These are phyloP conservation scores for Vireo altiloquus DNA, from an alignment of 2,113 vertebrate genomes.

Conservation along the genomic window DNA sequence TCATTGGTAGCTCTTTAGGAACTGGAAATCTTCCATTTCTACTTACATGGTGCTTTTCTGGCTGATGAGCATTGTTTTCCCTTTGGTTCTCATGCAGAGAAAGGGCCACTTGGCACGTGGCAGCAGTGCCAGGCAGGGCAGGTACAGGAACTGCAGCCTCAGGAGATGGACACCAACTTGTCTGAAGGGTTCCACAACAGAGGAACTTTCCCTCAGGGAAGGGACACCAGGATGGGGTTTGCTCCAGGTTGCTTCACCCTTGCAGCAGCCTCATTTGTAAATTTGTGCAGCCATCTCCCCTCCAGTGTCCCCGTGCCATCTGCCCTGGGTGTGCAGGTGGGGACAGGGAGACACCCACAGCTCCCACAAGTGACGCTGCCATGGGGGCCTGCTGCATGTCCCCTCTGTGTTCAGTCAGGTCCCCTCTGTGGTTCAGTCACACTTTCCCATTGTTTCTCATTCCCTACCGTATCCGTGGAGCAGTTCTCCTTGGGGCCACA, in stretches of 20 bases:
- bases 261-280: neutral
- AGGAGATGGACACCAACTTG: fast-evolving
- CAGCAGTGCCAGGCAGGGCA: neutral
- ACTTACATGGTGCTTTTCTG: conserved; percentile 9
- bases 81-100: neutral
- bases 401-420: neutral
- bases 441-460: neutral
- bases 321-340: neutral
- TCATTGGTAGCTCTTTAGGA: neutral
- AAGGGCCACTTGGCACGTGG: fast-evolving
- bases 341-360: neutral
- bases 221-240: neutral
- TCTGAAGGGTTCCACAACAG: fast-evolving
- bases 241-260: neutral
- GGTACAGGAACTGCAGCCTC: neutral
- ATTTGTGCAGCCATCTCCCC: fast-evolving
- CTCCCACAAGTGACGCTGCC: fast-evolving
- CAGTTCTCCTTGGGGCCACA: neutral
- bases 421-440: neutral
- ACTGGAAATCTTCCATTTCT: conserved; percentile 31
- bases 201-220: too few species aligned
- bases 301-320: fast-evolving
- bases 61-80: fast-evolving
- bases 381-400: neutral
- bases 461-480: fast-evolving